Base-by-base conservation (phyloP, 1,140 invertebrate species). In the Maniola jurtina region DNA sequence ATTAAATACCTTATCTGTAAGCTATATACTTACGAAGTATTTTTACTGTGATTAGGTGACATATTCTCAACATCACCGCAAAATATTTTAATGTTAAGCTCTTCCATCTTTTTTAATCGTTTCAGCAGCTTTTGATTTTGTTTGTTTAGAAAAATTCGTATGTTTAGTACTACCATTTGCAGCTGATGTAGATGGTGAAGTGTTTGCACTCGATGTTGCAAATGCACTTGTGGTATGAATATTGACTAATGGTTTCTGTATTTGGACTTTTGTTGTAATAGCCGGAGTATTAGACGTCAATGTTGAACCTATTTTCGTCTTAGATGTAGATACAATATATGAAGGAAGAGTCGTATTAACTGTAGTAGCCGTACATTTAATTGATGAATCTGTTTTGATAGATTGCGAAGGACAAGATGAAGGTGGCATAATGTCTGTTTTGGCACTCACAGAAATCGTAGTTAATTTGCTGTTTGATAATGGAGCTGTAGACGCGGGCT, bases 21-120 rank as follows among this genome's bases (percentile, higher is more conserved):
- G 25, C 25, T 64, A 45, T 33, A 5, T 64, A 47, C 54, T 8
- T 55, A 34, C 52, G 4, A 55, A 42, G 42, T 60, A 54, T 52
- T 61, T 52, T 52, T 52, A 55, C 11, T 52, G 10, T 13, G 11
- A 35, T 14, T 35, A 34, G 14, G 9, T 7, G n/a, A 8, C 2
- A 48, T 8, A 34, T 5, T 57, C 1, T 11, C n/a, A n/a, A n/a
- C n/a, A n/a, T n/a, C 1, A 7, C 38, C 6, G 2, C 16, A 16
- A 50, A 16, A n/a, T 14, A 7, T 14, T 66, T 61, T 54, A 71
- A 50, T 74, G 71, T 74, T 83, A 79, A 79, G 70, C 69, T 75
- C 77, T 84, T 64, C 63, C 70, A 61, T 74, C 72, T 69, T 77
- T 79, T 61, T 64, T 73, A 50, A 67, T 11, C 35, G 69, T 66